Evolutionary conservation across 2,797 vertebrate species (phyloP).

Genomic region (Apodemus agrarius): DNA sequence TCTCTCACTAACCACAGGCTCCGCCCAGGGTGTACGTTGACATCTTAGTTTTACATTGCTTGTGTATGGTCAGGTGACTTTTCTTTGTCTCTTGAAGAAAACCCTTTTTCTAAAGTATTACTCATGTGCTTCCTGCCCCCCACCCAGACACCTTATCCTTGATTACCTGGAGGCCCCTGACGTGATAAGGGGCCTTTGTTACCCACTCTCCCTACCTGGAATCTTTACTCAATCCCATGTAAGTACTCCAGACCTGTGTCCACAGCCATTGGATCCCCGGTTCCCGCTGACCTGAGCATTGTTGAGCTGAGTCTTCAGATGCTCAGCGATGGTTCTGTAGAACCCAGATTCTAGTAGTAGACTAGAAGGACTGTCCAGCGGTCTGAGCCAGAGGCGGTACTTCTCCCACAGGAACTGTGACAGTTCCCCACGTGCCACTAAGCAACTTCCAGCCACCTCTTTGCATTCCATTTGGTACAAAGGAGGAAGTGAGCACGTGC

Average conservation of each 20-base stretch:
- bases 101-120: not conserved
- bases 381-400: not conserved
- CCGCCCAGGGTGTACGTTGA: not conserved
- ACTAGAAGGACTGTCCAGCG: not conserved
- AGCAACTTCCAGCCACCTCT: no score
- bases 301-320: not conserved
- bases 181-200: not conserved
- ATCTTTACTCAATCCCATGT: not conserved
- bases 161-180: not conserved
- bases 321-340: not conserved
- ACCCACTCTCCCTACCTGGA: not conserved
- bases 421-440: not conserved
- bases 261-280: rapidly evolving
- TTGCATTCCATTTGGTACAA: not conserved
- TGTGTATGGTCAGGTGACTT: not conserved
- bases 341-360: not conserved
- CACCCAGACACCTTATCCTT: not conserved
- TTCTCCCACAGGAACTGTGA: not conserved
- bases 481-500: not conserved
- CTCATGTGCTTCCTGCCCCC: rapidly evolving
- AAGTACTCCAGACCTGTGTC: not conserved
- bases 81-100: not conserved
- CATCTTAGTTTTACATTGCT: rapidly evolving
- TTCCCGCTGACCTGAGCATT: no score
- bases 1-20: not conserved